Base-by-base conservation (phyloP, 2,113 vertebrate species). In the Prionailurus viverrinus region DNA sequence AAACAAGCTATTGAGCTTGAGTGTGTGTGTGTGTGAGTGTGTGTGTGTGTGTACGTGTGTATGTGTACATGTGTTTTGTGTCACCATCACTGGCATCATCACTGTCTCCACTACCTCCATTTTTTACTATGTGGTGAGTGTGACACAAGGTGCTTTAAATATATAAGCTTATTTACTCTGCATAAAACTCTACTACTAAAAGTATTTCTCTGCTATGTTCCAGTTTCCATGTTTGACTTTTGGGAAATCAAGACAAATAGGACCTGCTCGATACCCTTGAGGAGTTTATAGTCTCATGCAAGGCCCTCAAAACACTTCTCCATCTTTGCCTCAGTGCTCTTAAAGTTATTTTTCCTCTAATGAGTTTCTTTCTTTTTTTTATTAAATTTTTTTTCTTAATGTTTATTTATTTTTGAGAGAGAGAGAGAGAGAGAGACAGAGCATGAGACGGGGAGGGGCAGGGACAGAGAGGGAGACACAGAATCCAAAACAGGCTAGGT, bases 321-420 rank as follows among this genome's bases (percentile, higher is more conserved):
- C 15, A 21, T 53, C 33, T 83, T 80, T 25, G 1, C 31, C 23
- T 3, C 41, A 58, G 5, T 85, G n/a, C 27, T 95, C 33, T 91
- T 84, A 71, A 88, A 79, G n/a, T 86, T 84, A 33, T 48, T 63
- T 84, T 87, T 89, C 21, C 39, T 86, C 31, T 61, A 81, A 53
- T 7, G 91, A 92, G 33, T 94, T 95, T 87, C 69, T 94, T 95
- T 3, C 16, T 89, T 61, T 61, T 61, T 61, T 25, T 61, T 8
- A 3, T 51, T 2, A 19, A 61, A 25, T 9, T 45, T 61, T 61
- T 61, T 25, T 61, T 8, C 14, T 51, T 12, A 19, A 61, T 23
- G 21, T 9, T 61, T 61, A 61, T 61, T 61, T 55, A 55, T 45
- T 45, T 45, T 45, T 45, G 45, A 45, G 45, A 45, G 45, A 45